Evolutionary conservation across 30 jellyfish, hydroid and myxozoan species (phyloP), one percentile per base, ranked within the genome.

Genomic region (Hydractinia echinata): DNA sequence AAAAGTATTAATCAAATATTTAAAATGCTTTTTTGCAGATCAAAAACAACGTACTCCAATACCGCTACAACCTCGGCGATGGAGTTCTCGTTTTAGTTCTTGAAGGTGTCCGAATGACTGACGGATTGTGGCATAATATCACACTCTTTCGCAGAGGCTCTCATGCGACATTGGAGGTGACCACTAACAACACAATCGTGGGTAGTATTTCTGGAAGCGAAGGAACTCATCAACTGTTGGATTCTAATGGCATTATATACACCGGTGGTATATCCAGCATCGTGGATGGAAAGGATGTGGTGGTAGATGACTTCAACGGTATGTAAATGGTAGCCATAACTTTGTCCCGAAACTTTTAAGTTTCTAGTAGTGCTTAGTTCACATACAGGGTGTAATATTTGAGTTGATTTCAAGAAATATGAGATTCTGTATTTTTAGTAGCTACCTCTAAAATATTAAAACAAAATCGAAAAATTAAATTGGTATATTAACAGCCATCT

Each of bases 11-110:
- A 30, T 30, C 1, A 30, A 30, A 30, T 30, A 30, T 2, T 30
- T 30, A 30, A 1, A 30, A 30, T 30, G 2, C 44, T 30, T 30
- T 30, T 30, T 30, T 15, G 79, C 78, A 94, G 99, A 84, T 94
- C 72, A 82, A 51, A 16, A 82, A 88, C 93, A 69, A 79, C 8
- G 71, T 79, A 51, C 70, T 94, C 60, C 93, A 85, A 62, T 94
- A 94, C 95, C 72, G 87, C 54, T 94, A 66, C 86, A 88, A 94
- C 66, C 92, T 94, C 19, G 99, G 99, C 48, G 96, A 89, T 73
- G 99, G 99, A n/a, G 77, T 76, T 5, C 77, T 73, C 7, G 66
- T 61, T 13, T 77, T 94, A 51, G 88, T 67, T 10, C 89, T 94
- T 56, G 94, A 87, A 14, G 87, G 84, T n/a, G 91, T 84, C 51